A percentile compares a stretch with the other conserved stretches of the same genome.
Conservation (phyloP, 2,888 invertebrate genomes). For the Cepaea hortensis region DNA sequence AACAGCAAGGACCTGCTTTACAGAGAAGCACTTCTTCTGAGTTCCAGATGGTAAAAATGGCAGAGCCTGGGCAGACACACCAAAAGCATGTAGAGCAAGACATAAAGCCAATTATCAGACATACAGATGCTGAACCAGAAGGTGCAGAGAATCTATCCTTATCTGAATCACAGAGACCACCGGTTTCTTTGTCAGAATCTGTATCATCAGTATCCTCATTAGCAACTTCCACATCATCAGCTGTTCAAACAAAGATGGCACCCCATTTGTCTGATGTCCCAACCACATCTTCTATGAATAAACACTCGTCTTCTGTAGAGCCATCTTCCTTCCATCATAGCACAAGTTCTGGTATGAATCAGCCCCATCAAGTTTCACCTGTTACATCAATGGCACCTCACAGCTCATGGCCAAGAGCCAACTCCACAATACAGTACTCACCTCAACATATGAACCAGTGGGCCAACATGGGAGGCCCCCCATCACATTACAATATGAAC, state of each 20-base stretch:
- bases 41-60: not conserved
- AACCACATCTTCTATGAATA: not conserved
- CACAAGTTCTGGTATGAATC: constrained; percentile 3
- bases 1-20: not conserved
- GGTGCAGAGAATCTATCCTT: not conserved
- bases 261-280: not conserved
- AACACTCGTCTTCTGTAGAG: constrained; percentile 1
- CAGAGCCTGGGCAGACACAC: constrained; percentile 8
- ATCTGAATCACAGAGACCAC: not conserved
- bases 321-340: constrained; percentile 6
- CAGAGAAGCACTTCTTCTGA: constrained; percentile 17
- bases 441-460: constrained; percentile 21
- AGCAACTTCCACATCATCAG: not conserved
- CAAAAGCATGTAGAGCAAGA: not conserved
- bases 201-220: not conserved
- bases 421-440: not conserved
- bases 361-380: not conserved
- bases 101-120: not conserved
- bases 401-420: constrained; percentile 16
- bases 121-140: not conserved
- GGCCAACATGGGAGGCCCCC: constrained; percentile 31
- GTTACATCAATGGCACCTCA: constrained; percentile 22
- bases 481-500: constrained; percentile 21
- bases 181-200: constrained; percentile 8
- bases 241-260: constrained; percentile 14